These are phyloP conservation scores for Leucophenga montana DNA, from an alignment of 2,888 invertebrate species.

Conservation along the genomic window DNA sequence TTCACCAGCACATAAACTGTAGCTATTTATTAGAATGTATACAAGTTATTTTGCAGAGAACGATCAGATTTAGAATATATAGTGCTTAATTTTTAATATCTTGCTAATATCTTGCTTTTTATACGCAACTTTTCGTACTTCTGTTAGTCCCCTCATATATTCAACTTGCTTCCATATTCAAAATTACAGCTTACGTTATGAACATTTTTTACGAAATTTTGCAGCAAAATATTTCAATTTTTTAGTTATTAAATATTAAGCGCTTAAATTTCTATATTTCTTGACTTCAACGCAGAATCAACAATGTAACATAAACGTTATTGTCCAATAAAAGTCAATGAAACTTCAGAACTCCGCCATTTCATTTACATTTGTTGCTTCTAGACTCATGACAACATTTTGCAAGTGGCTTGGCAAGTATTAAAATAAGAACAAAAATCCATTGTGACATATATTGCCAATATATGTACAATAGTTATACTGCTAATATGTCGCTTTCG, in stretches of 20 bases:
- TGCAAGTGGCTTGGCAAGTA: neutral
- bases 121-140: no score
- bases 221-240: neutral
- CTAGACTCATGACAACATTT: neutral
- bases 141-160: no score
- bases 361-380: slow-evolving; percentile 2
- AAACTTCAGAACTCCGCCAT: neutral
- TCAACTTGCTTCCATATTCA: neutral
- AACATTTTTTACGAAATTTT: neutral
- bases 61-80: no score
- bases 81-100: no score
- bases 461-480: no score
- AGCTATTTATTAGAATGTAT: no score
- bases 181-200: neutral
- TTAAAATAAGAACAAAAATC: neutral
- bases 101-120: no score
- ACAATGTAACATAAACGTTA: slow-evolving; percentile 27
- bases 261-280: neutral
- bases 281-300: neutral
- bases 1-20: no score
- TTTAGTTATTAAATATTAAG: neutral
- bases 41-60: no score
- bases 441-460: slow-evolving; percentile 16
- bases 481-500: no score
- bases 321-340: slow-evolving; percentile 63